Percentiles rank a stretch among this genome's conserved stretches.
Conservation (phyloP, 2,797 vertebrate genomes). For the Lerista edwardsae region DNA sequence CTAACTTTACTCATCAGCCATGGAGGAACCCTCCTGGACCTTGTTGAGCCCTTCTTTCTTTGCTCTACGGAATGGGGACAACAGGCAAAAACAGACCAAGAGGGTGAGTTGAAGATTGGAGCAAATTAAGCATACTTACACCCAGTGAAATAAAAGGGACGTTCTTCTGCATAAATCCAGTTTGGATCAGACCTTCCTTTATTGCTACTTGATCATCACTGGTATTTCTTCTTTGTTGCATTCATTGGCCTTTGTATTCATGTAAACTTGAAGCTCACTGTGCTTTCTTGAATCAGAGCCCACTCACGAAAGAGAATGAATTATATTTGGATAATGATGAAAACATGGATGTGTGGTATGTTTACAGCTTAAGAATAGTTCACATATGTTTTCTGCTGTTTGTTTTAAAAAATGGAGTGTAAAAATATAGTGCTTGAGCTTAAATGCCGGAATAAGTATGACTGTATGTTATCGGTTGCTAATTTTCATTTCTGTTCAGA, state of each 20-base stretch:
- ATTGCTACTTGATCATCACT: not conserved
- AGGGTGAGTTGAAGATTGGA: not conserved
- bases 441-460: slow-evolving; percentile 45
- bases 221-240: not conserved
- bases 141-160: not conserved
- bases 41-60: too few relatives aligned
- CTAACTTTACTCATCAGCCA: too few relatives aligned
- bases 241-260: not conserved
- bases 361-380: slow-evolving; percentile 37
- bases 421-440: not conserved
- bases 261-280: accelerated
- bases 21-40: too few relatives aligned
- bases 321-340: accelerated
- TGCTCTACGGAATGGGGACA: too few relatives aligned
- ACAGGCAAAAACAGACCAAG: too few relatives aligned
- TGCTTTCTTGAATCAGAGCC: accelerated
- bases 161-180: not conserved
- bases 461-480: slow-evolving; percentile 59
- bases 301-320: not conserved
- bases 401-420: slow-evolving; percentile 2
- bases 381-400: slow-evolving; percentile 3
- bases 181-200: not conserved
- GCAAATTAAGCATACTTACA: not conserved
- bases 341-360: accelerated
- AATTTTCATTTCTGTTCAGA: slow-evolving; percentile 45